Conservation (phyloP, 2,113 vertebrate species). For the Triplophysa tibetana region DNA sequence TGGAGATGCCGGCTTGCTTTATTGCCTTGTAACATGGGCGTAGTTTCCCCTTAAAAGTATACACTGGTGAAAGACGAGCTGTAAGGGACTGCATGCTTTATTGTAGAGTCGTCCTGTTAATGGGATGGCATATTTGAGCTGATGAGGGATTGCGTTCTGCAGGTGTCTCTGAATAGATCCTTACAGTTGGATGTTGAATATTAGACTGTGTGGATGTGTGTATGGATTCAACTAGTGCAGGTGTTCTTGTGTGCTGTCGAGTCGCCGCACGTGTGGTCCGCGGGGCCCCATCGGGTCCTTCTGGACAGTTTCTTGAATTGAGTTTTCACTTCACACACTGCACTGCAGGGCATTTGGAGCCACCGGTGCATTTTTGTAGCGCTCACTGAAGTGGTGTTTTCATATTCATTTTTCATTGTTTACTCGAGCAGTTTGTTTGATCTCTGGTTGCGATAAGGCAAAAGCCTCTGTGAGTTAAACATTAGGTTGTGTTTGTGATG, state of each 20-base stretch:
- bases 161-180: slow-evolving; percentile 18
- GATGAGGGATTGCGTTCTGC: neutral
- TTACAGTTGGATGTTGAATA: neutral
- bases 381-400: slow-evolving; percentile 20
- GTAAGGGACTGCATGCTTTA: neutral
- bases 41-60: neutral
- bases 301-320: slow-evolving; percentile 29
- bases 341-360: slow-evolving; percentile 43
- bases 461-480: slow-evolving; percentile 1
- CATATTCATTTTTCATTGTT: slow-evolving; percentile 21
- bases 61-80: neutral
- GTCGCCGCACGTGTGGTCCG: slow-evolving; percentile 22
- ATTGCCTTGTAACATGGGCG: neutral
- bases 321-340: slow-evolving; percentile 40
- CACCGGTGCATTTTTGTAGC: slow-evolving; percentile 8
- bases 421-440: slow-evolving; percentile 22
- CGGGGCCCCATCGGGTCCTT: neutral
- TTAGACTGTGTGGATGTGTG: neutral
- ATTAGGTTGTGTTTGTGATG: slow-evolving; percentile 33
- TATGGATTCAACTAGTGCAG: slow-evolving; percentile 34
- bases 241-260: slow-evolving; percentile 24
- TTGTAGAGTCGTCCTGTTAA: neutral
- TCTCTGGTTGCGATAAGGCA: slow-evolving; percentile 12
- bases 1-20: neutral
- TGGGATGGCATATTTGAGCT: neutral